Evolutionary conservation across 2,888 invertebrate genomes (phyloP), one percentile per base, ranked within the genome.

Genomic region (Dolichomitus sp.): DNA sequence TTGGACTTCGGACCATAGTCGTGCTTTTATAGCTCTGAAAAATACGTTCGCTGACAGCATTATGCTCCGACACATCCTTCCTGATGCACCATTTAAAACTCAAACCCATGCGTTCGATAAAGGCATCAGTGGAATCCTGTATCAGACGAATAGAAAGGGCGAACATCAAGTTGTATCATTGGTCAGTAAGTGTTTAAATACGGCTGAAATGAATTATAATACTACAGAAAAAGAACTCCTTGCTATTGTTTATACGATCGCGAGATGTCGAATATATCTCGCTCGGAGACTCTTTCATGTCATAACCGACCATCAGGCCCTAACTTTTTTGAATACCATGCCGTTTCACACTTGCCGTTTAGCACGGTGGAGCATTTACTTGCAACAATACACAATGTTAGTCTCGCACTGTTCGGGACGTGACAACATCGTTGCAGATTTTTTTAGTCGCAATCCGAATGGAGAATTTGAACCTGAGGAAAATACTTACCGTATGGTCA

Each of bases 391-490:
- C 69, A 63, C 84, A 42, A 89, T 86, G 52, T 59, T 23, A 0
- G 48, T 90, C 0, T 68, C 79, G 27, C 75, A 90, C 65, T 81
- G 87, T 66, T 74, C 75, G 6, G 90, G 89, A 0, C 59, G 27
- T 0, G 86, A 89, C 1, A 90, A 90, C 69, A 33, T 88, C 0
- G 85, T 86, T 2, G 88, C 87, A 87, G 85, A n/a, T n/a, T n/a
- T n/a, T n/a, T n/a, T n/a, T n/a, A n/a, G n/a, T n/a, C n/a, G n/a
- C n/a, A n/a, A n/a, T 77, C 84, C 85, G 3, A 42, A 54, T 11
- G 68, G 69, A 11, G 17, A 65, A 40, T 83, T 83, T 42, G 40
- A 54, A 14, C 7, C 30, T 5, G 59, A 59, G n/a, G 12, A 2
- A 5, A 33, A 30, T 14, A n/a, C 59, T n/a, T 30, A 59, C n/a